phyloP scores from a whole-genome alignment of 2,888 invertebrate species.

The Drosophila borealis region DNA sequence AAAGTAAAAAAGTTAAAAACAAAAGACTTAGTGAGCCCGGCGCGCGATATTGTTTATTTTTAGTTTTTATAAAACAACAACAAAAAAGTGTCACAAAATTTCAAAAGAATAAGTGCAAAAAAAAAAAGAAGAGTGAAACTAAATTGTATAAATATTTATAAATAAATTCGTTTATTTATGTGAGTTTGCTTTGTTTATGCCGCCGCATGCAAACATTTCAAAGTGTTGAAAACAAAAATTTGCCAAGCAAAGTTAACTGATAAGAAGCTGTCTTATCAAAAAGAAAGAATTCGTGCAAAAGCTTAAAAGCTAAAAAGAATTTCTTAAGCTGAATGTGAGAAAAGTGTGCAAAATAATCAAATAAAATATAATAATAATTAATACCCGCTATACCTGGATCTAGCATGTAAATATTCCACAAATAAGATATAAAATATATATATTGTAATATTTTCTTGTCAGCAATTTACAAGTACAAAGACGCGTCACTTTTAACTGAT shows the following conservation, averaged over 20 bases:
- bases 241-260: constrained; percentile 18
- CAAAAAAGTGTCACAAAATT: constrained; percentile 25
- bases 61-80: constrained; percentile 36
- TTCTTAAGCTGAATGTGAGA: constrained; percentile 12
- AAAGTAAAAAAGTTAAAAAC: constrained; percentile 36
- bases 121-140: constrained; percentile 31
- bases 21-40: constrained; percentile 45
- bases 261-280: constrained; percentile 47
- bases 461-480: constrained; percentile 78
- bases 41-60: constrained; percentile 54
- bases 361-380: not conserved
- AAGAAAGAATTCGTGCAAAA: constrained; percentile 10
- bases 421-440: not conserved
- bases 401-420: constrained; percentile 65
- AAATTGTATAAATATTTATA: constrained; percentile 37
- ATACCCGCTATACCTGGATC: constrained; percentile 22
- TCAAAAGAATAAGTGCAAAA: constrained; percentile 34
- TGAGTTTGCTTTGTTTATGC: constrained; percentile 16
- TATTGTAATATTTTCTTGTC: constrained; percentile 25
- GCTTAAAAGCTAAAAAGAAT: not conserved
- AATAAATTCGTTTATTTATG: constrained; percentile 5
- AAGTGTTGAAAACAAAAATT: constrained; percentile 15
- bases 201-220: constrained; percentile 13
- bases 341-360: constrained; percentile 18
- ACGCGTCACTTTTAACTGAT: constrained; percentile 29